These are phyloP conservation scores for Helicoverpa armigera DNA, from an alignment of 1,140 invertebrate genomes.

Conservation along the genomic window DNA sequence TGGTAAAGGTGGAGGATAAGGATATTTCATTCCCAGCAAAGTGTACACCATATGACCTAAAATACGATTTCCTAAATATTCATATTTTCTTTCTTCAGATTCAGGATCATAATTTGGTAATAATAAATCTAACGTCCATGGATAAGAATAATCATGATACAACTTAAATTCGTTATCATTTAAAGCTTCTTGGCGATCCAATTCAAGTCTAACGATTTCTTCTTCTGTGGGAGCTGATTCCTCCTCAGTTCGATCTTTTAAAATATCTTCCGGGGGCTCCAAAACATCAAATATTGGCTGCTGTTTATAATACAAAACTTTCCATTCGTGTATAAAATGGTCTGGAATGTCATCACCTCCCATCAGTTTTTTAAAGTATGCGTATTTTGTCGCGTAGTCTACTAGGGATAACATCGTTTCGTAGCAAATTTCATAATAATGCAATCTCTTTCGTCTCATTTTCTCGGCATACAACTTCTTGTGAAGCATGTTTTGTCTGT, in stretches of 20 bases:
- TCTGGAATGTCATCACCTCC: conserved; percentile 78
- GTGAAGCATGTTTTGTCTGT: conserved; percentile 85
- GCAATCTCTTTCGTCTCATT: conserved; percentile 77
- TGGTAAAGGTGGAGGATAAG: conserved; percentile 71
- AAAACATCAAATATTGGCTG: conserved; percentile 85
- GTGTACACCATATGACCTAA: conserved; percentile 87
- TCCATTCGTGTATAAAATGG: conserved; percentile 86
- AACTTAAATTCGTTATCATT: conserved; percentile 80
- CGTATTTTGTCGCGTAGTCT: conserved; percentile 85
- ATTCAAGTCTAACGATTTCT: conserved; percentile 74
- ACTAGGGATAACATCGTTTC: conserved; percentile 85
- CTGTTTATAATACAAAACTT: conserved; percentile 83
- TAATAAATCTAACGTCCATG: conserved; percentile 77
- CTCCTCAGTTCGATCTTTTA: conserved; percentile 71
- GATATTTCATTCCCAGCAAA: conserved; percentile 87
- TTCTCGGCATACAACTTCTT: conserved; percentile 84
- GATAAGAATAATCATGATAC: conserved; percentile 79
- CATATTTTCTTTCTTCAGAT: conserved; percentile 77
- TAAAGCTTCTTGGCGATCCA: conserved; percentile 74
- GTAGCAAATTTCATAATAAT: conserved; percentile 83
- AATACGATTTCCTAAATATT: conserved; percentile 82
- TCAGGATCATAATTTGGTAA: conserved; percentile 79
- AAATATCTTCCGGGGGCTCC: conserved; percentile 72
- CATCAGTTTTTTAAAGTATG: conserved; percentile 83
- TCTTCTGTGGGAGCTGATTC: conserved; percentile 62